Evolutionary conservation across 2,797 vertebrate species (phyloP).

Genomic region (Hybognathus amarus): DNA sequence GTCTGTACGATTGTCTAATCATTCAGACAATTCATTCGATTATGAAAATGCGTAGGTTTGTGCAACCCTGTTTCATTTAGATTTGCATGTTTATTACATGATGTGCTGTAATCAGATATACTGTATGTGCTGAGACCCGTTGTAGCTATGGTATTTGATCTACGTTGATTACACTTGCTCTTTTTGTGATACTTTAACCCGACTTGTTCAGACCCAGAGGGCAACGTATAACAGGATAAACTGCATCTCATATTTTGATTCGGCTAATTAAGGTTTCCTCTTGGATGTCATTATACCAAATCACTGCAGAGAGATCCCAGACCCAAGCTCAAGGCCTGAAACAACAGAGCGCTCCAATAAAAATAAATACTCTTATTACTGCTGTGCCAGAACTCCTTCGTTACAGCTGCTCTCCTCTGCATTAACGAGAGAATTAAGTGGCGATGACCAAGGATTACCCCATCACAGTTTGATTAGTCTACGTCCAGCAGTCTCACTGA

Average conservation of each 20-base stretch:
- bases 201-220: constrained; percentile 6
- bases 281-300: constrained; percentile 37
- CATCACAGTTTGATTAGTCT: constrained; percentile 36
- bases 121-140: constrained; percentile 1
- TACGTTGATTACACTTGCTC: neutral
- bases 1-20: neutral
- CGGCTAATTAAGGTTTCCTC: constrained; percentile 28
- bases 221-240: constrained; percentile 21
- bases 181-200: constrained; percentile 4
- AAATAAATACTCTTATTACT: constrained; percentile 35
- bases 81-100: neutral
- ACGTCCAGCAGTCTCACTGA: constrained; percentile 11
- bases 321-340: constrained; percentile 34
- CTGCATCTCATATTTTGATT: constrained; percentile 34
- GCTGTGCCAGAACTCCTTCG: constrained; percentile 7
- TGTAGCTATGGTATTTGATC: neutral
- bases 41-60: neutral
- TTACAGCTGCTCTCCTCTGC: constrained; percentile 5
- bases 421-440: constrained; percentile 6
- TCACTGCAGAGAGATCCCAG: constrained; percentile 39
- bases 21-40: neutral
- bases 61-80: neutral
- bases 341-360: constrained; percentile 29
- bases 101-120: neutral
- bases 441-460: constrained; percentile 13